Percentiles rank a stretch among this genome's conserved stretches.
phyloP scores from a whole-genome alignment of 2,113 vertebrate genomes.

The Eublepharis macularius region DNA sequence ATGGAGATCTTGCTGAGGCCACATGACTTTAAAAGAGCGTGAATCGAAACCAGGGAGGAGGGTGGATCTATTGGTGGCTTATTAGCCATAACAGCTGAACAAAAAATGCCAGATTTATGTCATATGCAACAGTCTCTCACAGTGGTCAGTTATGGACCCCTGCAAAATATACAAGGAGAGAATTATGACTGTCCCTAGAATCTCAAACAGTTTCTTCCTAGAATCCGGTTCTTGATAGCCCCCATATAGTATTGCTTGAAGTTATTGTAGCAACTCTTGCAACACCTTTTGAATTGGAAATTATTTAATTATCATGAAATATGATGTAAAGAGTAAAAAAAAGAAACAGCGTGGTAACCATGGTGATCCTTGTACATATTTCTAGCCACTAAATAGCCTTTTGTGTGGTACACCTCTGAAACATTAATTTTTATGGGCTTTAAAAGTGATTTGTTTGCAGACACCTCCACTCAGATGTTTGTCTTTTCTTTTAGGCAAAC shows the following conservation, averaged over 20 bases:
- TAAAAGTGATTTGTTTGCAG: constrained; percentile 1
- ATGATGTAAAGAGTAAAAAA: constrained; percentile 1
- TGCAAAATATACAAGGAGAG: no score
- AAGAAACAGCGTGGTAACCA: not conserved
- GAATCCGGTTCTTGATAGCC: no score
- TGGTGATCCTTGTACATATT: not conserved
- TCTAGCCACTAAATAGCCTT: constrained; percentile 6
- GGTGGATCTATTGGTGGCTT: no score
- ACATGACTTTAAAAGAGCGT: no score
- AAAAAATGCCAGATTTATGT: no score
- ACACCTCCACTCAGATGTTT: constrained; percentile 1
- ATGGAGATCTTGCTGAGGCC: not conserved
- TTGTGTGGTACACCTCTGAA: not conserved
- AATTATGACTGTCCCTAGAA: no score
- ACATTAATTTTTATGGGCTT: constrained; percentile 10
- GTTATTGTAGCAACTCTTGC: not conserved
- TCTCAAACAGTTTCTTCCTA: no score
- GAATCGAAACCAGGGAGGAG: no score
- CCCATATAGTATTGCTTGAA: not conserved
- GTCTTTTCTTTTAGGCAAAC: constrained; percentile 82
- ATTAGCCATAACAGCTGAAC: no score
- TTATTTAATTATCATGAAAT: not conserved
- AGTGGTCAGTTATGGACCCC: no score
- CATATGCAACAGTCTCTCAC: no score
- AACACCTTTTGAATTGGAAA: not conserved